phyloP scores from a whole-genome alignment of 2,888 invertebrate genomes.

The Acanthosepion pharaonis region DNA sequence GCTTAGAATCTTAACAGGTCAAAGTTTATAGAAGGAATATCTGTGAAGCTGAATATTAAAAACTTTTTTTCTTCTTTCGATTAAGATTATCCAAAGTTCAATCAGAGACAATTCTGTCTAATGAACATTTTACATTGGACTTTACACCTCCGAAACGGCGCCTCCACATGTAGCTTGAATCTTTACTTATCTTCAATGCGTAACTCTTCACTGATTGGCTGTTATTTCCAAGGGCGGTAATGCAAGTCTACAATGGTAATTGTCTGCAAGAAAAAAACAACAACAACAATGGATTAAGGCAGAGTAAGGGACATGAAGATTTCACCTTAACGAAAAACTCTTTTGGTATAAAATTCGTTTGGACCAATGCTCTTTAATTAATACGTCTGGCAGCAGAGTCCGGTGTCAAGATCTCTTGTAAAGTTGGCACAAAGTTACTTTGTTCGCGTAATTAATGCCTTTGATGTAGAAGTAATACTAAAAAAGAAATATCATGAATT shows the following conservation, averaged over 20 bases:
- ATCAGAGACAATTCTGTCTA: not conserved
- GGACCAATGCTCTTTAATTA: not conserved
- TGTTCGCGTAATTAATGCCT: not conserved
- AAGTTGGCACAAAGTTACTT: not conserved
- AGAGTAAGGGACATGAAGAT: not conserved
- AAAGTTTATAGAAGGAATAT: not conserved
- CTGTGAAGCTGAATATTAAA: not conserved
- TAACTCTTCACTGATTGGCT: not conserved
- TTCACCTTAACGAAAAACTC: constrained; percentile 11
- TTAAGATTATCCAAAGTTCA: not conserved
- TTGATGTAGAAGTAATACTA: not conserved
- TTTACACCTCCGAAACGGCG: not conserved
- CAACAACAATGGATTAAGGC: not conserved
- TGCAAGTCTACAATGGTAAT: not conserved
- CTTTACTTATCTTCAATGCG: not conserved
- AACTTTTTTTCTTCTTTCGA: not conserved
- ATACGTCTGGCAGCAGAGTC: not conserved
- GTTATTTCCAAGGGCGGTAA: not conserved
- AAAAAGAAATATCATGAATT: no score
- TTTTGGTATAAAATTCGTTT: not conserved
- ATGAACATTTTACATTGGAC: not conserved
- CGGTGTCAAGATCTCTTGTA: not conserved
- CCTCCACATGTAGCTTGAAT: not conserved
- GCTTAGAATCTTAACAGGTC: not conserved
- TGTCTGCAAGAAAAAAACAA: not conserved